phyloP scores from a whole-genome alignment of 1,140 invertebrate genomes.

The Ptiloglossa arizonensis region DNA sequence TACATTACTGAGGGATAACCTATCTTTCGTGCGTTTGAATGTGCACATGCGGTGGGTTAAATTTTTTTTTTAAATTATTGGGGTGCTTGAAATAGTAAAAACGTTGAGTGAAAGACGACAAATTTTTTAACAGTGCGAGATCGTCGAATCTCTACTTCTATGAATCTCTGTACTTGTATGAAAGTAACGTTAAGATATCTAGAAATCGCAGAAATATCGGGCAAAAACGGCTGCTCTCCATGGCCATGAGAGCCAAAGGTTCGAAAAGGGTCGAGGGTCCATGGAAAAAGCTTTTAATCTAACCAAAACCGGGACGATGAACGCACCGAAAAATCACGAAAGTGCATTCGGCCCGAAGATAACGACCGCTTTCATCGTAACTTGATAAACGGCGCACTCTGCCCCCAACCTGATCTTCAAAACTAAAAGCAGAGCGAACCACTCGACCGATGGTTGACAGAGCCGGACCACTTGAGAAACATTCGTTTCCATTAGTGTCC shows the following conservation, averaged over 20 bases:
- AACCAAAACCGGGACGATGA: conserved; percentile 25
- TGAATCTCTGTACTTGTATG: too few species aligned
- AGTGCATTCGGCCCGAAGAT: conserved; percentile 35
- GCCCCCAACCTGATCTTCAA: conserved; percentile 37
- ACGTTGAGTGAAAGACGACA: too few species aligned
- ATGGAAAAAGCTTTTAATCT: conserved; percentile 30
- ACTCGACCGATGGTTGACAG: conserved; percentile 48
- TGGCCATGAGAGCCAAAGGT: neutral
- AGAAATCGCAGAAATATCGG: neutral
- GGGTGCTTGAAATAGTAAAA: too few species aligned
- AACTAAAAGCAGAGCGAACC: conserved; percentile 49
- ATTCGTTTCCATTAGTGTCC: conserved; percentile 38
- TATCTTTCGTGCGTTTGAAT: too few species aligned
- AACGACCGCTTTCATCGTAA: conserved; percentile 49
- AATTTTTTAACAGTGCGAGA: too few species aligned
- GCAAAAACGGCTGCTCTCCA: too few species aligned
- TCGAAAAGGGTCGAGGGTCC: conserved; percentile 13
- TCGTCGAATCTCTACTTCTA: too few species aligned
- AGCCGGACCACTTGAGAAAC: conserved; percentile 38
- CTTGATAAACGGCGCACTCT: conserved; percentile 47
- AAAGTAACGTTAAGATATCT: neutral
- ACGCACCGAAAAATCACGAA: conserved; percentile 24
- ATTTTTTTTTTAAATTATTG: too few species aligned
- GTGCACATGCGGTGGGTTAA: too few species aligned
- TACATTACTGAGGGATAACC: too few species aligned